phyloP scores from a whole-genome alignment of 92 coral and sea anemone genomes.

The Epizoanthus ramosus region DNA sequence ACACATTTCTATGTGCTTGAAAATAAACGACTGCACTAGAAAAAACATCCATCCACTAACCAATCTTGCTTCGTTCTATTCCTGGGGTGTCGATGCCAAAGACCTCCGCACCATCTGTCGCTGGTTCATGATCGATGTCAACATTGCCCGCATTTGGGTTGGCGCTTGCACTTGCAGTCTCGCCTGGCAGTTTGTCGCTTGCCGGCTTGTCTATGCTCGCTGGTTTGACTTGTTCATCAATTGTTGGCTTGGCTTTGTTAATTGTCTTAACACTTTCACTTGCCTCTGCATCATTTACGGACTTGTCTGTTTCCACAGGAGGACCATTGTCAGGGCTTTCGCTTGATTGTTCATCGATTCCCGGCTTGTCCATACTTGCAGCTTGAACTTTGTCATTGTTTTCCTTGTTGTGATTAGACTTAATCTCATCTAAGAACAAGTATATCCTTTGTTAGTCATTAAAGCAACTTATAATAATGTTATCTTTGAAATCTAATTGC shows the following conservation, averaged over 20 bases:
- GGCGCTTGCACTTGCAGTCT: not conserved
- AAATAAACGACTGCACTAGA: too few relatives aligned
- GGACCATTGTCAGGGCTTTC: not conserved
- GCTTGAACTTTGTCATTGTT: not conserved
- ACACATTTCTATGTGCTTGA: too few relatives aligned
- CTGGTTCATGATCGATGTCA: constrained; percentile 32
- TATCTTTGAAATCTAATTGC: not conserved
- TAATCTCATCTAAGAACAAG: not conserved
- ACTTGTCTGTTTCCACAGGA: not conserved
- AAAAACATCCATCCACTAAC: not conserved
- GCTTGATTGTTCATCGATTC: not conserved
- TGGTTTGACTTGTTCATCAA: not conserved
- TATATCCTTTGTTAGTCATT: too few relatives aligned
- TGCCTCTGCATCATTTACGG: not conserved
- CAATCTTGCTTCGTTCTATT: constrained; percentile 34
- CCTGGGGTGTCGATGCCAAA: constrained; percentile 40
- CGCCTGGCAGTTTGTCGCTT: not conserved
- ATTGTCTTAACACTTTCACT: not conserved
- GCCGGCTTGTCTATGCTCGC: not conserved
- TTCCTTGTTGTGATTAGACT: not conserved
- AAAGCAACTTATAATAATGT: too few relatives aligned
- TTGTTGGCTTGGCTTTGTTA: not conserved
- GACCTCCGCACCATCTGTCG: constrained; percentile 24
- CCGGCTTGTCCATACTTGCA: not conserved
- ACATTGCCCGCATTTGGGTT: not conserved